Evolutionary conservation across 1,140 invertebrate genomes (phyloP).

Genomic region (Dysdera silvatica): DNA sequence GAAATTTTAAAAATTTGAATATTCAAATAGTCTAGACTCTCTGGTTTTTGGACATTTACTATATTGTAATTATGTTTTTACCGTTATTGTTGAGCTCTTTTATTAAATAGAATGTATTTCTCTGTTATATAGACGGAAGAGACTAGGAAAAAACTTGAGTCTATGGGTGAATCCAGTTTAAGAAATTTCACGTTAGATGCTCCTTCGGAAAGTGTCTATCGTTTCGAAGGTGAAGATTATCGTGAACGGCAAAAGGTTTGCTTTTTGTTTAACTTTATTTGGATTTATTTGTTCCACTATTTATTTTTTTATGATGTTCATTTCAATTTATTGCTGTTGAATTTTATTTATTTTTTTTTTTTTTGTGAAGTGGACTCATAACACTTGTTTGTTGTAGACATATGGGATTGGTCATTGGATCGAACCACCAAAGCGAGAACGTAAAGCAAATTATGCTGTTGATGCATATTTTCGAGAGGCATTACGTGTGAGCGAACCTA

Average conservation of each 20-base stretch:
- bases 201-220: slow-evolving; percentile 77
- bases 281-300: neutral
- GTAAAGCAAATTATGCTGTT: slow-evolving; percentile 98
- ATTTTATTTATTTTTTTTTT: too few relatives aligned
- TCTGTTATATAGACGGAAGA: slow-evolving; percentile 62
- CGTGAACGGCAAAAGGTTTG: slow-evolving; percentile 46
- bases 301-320: too few relatives aligned
- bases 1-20: too few relatives aligned
- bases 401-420: slow-evolving; percentile 88
- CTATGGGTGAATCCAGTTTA: slow-evolving; percentile 82
- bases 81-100: too few relatives aligned
- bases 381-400: slow-evolving; percentile 49
- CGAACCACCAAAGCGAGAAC: slow-evolving; percentile 95
- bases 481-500: slow-evolving; percentile 87
- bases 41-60: too few relatives aligned
- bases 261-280: slow-evolving; percentile 26
- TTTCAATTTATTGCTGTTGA: too few relatives aligned
- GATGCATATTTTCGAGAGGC: slow-evolving; percentile 97
- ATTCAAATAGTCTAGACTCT: too few relatives aligned
- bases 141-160: slow-evolving; percentile 82
- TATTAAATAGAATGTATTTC: too few relatives aligned
- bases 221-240: slow-evolving; percentile 87
- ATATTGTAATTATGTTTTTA: too few relatives aligned
- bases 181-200: slow-evolving; percentile 89
- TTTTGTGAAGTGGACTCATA: too few relatives aligned